Base-by-base conservation (phyloP, 2,888 invertebrate species). In the Heliconius hortense region DNA sequence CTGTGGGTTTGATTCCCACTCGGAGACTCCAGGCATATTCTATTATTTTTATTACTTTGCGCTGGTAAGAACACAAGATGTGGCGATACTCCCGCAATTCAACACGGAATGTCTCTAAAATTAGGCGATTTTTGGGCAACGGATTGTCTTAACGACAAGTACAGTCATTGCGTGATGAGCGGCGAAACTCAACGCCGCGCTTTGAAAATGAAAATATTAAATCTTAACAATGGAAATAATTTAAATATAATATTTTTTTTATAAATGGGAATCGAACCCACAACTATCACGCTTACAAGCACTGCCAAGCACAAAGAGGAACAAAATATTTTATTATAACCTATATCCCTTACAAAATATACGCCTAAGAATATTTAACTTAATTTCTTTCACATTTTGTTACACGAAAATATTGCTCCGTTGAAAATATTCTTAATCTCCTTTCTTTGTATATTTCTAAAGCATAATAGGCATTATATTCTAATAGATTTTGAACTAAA, bases 381-480 rank as follows among this genome's bases (percentile, higher is more conserved):
- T 63, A 18, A 18, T 21, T 63, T 62, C 28, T 31, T 63, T 63
- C 62, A 63, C 62, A 28, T 63, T 63, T 63, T 63, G 28, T 63
- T 28, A 15, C 18, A 63, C 5, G 21, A 63, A 63, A 31, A 63
- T 21, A 21, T 63, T 63, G 28, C 21, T 63, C 31, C 28, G 28
- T 63, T 11, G 62, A 62, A 62, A 28, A 26, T 28, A 18, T 62
- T 62, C 26, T 62, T 26, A 62, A 26, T 15, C 28, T 62, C 15
- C 26, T 62, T 28, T 62, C 28, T 62, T 62, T 62, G 62, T 62
- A 28, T 31, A 31, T 63, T 60, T 60, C 60, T 60, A 26, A 60
- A 60, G 60, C 13, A 63, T 31, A 63, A 63, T 60, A 31, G 8
- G 21, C 21, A 63, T 63, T 63, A 63, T 31, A 21, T 21, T 63